These are phyloP conservation scores for Onychomys arenicola DNA, from an alignment of 2,797 vertebrate genomes.

Conservation along the genomic window DNA sequence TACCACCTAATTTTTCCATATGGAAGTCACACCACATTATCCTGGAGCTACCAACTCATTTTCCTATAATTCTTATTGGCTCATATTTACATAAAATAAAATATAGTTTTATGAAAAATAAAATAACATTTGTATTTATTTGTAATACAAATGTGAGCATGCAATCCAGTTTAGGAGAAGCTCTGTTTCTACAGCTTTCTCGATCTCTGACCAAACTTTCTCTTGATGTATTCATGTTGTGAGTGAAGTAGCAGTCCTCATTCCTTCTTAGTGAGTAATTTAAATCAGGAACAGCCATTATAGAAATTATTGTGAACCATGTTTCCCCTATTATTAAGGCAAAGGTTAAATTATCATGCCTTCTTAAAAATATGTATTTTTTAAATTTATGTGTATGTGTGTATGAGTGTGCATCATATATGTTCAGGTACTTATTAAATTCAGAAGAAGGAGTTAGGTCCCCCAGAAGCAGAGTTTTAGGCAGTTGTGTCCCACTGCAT, in stretches of 20 bases:
- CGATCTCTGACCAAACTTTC: not conserved
- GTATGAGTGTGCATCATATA: not conserved
- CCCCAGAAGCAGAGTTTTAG: not conserved
- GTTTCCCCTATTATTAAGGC: not conserved
- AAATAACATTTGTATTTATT: not conserved
- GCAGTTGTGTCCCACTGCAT: accelerated
- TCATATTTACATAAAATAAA: not conserved
- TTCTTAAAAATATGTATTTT: not conserved
- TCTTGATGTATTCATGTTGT: not conserved
- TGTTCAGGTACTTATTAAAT: too few relatives aligned
- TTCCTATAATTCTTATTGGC: constrained; percentile 7
- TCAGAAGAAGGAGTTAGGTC: not conserved
- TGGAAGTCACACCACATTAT: not conserved
- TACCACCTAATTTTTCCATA: not conserved
- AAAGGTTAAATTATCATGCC: not conserved
- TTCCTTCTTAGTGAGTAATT: not conserved
- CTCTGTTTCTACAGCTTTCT: not conserved
- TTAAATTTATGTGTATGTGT: not conserved
- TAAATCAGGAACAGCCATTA: not conserved
- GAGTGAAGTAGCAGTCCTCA: not conserved
- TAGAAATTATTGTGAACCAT: not conserved
- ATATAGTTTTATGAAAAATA: not conserved
- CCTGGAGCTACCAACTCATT: not conserved
- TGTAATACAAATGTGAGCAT: not conserved
- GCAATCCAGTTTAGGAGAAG: not conserved